phyloP scores from a whole-genome alignment of 2,888 invertebrate species.

The Drosophila subquinaria region DNA sequence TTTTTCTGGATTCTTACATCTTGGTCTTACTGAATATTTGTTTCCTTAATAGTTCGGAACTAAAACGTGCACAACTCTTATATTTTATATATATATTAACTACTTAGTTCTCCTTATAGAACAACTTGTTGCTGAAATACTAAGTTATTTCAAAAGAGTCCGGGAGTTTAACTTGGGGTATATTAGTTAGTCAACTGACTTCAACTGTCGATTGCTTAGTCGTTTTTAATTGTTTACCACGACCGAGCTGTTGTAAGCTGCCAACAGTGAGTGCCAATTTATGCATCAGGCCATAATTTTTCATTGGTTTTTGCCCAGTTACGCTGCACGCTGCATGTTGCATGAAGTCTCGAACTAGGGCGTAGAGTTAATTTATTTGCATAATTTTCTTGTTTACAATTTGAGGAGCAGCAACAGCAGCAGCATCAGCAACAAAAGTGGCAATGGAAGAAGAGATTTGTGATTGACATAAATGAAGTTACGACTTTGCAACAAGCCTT shows the following conservation, averaged over 20 bases:
- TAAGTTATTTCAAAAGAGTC: background rate
- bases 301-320: constrained; percentile 29
- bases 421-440: constrained; percentile 18
- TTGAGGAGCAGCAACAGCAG: constrained; percentile 47
- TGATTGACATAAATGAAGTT: constrained; percentile 84
- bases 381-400: constrained; percentile 84
- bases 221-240: constrained; percentile 39
- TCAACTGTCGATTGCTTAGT: background rate
- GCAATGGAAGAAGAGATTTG: constrained; percentile 40
- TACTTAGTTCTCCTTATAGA: too few relatives aligned
- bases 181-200: background rate
- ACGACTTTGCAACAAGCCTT: constrained; percentile 64
- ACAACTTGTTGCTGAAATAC: too few relatives aligned
- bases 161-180: background rate
- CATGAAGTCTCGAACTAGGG: constrained; percentile 29
- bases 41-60: too few relatives aligned
- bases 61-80: too few relatives aligned
- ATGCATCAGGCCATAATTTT: constrained; percentile 41
- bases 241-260: constrained; percentile 22
- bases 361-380: constrained; percentile 70
- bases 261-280: constrained; percentile 17
- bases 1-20: too few relatives aligned
- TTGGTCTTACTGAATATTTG: too few relatives aligned
- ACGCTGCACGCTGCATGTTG: constrained; percentile 26
- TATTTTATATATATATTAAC: too few relatives aligned